Evolutionary conservation across 2,888 invertebrate species (phyloP).

Genomic region (Sthenelais limicola): DNA sequence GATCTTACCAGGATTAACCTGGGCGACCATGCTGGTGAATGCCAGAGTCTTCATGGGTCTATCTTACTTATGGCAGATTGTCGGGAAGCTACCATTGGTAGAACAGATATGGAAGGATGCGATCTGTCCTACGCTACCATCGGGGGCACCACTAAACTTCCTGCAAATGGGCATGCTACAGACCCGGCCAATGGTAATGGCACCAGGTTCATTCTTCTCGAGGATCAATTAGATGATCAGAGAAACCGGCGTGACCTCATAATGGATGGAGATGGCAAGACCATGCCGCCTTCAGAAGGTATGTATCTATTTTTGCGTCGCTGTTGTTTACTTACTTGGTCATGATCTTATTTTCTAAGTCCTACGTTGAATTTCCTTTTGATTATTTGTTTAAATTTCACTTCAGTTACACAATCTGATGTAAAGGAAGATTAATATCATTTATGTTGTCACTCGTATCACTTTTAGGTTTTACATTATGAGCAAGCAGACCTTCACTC

Average conservation of each 20-base stretch:
- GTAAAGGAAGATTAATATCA: too few relatives aligned
- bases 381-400: too few relatives aligned
- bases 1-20: constrained; percentile 32
- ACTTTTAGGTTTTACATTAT: too few relatives aligned
- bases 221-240: constrained; percentile 4
- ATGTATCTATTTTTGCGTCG: too few relatives aligned
- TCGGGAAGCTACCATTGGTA: neutral
- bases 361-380: too few relatives aligned
- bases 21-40: constrained; percentile 19
- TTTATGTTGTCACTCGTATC: too few relatives aligned
- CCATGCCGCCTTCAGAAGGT: constrained; percentile 14
- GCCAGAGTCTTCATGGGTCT: constrained; percentile 30
- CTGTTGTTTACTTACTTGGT: too few relatives aligned
- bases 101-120: constrained; percentile 32
- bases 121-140: constrained; percentile 38
- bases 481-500: too few relatives aligned
- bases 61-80: constrained; percentile 29
- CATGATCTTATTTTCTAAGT: too few relatives aligned
- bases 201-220: constrained; percentile 10
- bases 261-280: constrained; percentile 10
- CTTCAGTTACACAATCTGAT: too few relatives aligned
- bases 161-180: neutral
- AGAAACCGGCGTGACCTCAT: constrained; percentile 12
- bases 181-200: constrained; percentile 1
- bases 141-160: constrained; percentile 14